Percentiles rank a stretch among this genome's conserved stretches.
phyloP scores from a whole-genome alignment of 2,888 invertebrate species.

The Xanthia icteritia region DNA sequence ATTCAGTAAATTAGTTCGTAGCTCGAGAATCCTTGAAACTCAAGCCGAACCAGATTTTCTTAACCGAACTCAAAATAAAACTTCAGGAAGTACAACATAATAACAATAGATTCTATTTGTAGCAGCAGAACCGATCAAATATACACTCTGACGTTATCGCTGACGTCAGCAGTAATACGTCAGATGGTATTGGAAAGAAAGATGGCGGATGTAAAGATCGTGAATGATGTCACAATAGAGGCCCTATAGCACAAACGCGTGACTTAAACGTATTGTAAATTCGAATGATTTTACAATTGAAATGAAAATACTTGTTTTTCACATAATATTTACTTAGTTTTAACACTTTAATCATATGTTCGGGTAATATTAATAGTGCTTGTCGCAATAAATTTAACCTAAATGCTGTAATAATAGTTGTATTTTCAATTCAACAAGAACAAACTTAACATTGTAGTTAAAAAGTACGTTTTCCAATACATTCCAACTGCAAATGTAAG shows the following conservation, averaged over 20 bases:
- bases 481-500: no score
- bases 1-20: not conserved
- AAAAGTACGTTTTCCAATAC: no score
- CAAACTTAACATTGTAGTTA: no score
- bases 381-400: no score
- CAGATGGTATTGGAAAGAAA: conserved; percentile 2
- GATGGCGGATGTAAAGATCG: conserved; percentile 9
- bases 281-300: not conserved
- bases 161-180: conserved; percentile 38
- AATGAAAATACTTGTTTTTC: no score
- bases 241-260: not conserved
- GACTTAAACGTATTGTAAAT: not conserved
- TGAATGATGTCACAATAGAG: conserved; percentile 23
- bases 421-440: no score
- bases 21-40: not conserved
- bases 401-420: no score
- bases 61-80: not conserved
- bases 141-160: conserved; percentile 20
- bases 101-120: conserved; percentile 39
- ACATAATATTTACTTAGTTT: no score
- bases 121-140: conserved; percentile 9
- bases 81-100: conserved; percentile 20
- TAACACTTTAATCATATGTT: no score
- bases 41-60: not conserved
- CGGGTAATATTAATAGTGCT: no score